A percentile compares a stretch with the other conserved stretches of the same genome.
These are phyloP conservation scores for Sakesphorus luctuosus DNA, from an alignment of 2,113 vertebrate genomes.

Conservation along the genomic window DNA sequence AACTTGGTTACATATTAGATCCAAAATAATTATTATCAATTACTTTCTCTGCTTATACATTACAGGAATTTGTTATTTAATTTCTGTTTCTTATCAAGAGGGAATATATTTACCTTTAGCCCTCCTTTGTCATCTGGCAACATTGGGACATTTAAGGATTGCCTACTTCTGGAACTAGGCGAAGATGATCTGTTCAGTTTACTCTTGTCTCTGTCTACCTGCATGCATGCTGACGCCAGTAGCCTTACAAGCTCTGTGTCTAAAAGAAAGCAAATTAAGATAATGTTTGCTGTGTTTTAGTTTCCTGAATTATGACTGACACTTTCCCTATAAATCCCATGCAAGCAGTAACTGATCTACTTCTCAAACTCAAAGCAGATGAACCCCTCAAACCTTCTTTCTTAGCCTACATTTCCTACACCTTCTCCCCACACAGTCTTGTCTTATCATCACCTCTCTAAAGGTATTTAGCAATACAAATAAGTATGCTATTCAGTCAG, in stretches of 20 bases:
- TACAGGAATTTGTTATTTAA: not conserved
- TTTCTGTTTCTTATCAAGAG: not conserved
- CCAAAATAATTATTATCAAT: not conserved
- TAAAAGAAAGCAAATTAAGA: slow-evolving; percentile 57
- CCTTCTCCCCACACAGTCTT: not conserved
- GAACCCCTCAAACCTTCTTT: not conserved
- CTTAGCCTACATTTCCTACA: not conserved
- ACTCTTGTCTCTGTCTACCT: slow-evolving; percentile 88
- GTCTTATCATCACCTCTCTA: not conserved
- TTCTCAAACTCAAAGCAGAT: not conserved
- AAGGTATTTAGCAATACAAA: not conserved
- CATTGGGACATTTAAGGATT: slow-evolving; percentile 81
- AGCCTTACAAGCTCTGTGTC: slow-evolving; percentile 96
- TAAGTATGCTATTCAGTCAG: not conserved
- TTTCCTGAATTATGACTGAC: not conserved
- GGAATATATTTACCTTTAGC: slow-evolving; percentile 83
- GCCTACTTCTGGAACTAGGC: slow-evolving; percentile 80
- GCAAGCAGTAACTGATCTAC: not conserved
- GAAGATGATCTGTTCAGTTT: slow-evolving; percentile 78
- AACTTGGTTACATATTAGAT: not conserved
- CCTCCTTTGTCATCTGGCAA: slow-evolving; percentile 93
- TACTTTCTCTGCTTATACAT: not conserved
- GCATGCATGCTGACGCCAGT: slow-evolving; percentile 96
- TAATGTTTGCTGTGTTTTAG: not conserved
- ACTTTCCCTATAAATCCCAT: not conserved